Evolutionary conservation across 2,888 invertebrate species (phyloP), one percentile per base, ranked within the genome.

Genomic region (Lycia hirtaria): DNA sequence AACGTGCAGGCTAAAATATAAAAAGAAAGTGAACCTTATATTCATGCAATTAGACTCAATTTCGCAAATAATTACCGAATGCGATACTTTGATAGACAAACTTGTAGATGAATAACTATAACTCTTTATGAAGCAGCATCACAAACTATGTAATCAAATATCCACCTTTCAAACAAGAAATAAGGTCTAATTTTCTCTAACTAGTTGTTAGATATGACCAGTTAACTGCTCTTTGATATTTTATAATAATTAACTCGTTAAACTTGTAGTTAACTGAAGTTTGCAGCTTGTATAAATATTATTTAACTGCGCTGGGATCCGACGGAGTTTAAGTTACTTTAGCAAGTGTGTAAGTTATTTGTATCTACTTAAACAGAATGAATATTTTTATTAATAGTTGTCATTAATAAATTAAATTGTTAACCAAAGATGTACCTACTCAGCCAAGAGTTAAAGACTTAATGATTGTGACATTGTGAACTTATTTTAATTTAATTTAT

Each of bases 241-340:
- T 35, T 41, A 45, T 56, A 61, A 44, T 44, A 56, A 60, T 60
- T 55, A 55, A 52, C 63, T 52, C 44, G 41, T 40, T 57, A 45
- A 48, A 38, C 45, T 37, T 10, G 33, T 32, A 22, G 38, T 50
- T 41, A 45, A 50, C 45, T 49, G 14, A 55, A 60, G 47, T 52
- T 56, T 22, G 22, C 14, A 33, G 30, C 35, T 41, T 38, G 51
- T 35, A 45, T 50, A 60, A 53, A 54, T 41, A 47, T 49, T 54
- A 37, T 55, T 47, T 55, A 24, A 44, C 12, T 38, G 22, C 41
- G n/a, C 5, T 4, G 7, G 22, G 17, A 24, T 35, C 35, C 28
- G 41, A 30, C 22, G 49, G 15, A 44, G 43, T 55, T 35, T 15
- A 41, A 19, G 20, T n/a, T 20, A 28, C 26, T 28, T 37, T 30